Evolutionary conservation across 2,888 invertebrate genomes (phyloP).

Genomic region (Hypolimnas misippus): DNA sequence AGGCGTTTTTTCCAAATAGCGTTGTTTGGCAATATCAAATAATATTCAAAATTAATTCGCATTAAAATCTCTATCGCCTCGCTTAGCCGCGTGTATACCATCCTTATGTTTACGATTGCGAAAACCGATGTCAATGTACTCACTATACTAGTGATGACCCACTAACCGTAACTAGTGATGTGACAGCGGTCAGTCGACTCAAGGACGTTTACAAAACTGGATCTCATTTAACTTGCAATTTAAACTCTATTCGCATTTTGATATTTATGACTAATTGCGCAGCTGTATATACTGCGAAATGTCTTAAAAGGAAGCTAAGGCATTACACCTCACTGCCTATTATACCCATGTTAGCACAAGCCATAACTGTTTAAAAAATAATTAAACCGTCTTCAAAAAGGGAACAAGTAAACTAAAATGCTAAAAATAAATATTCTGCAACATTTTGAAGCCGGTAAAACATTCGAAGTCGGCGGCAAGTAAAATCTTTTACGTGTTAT

Average conservation of each 20-base stretch:
- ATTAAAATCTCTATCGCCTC: neutral
- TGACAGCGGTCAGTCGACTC: slow-evolving; percentile 45
- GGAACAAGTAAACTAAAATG: too few species aligned
- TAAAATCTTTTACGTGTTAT: too few species aligned
- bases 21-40: too few species aligned
- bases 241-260: neutral
- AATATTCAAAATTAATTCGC: neutral
- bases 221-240: neutral
- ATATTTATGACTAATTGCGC: neutral
- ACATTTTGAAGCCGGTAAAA: too few species aligned
- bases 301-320: too few species aligned
- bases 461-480: too few species aligned
- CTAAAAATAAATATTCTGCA: too few species aligned
- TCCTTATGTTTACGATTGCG: neutral
- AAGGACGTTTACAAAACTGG: slow-evolving; percentile 43
- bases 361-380: too few species aligned
- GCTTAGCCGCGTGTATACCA: neutral
- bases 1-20: too few species aligned
- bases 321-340: too few species aligned
- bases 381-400: too few species aligned
- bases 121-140: slow-evolving; percentile 16
- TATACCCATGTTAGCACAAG: too few species aligned
- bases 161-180: slow-evolving; percentile 41
- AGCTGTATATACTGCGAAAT: neutral
- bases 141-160: slow-evolving; percentile 37